These are phyloP conservation scores for Austrolebias charrua DNA, from an alignment of 2,797 vertebrate genomes.

Conservation along the genomic window DNA sequence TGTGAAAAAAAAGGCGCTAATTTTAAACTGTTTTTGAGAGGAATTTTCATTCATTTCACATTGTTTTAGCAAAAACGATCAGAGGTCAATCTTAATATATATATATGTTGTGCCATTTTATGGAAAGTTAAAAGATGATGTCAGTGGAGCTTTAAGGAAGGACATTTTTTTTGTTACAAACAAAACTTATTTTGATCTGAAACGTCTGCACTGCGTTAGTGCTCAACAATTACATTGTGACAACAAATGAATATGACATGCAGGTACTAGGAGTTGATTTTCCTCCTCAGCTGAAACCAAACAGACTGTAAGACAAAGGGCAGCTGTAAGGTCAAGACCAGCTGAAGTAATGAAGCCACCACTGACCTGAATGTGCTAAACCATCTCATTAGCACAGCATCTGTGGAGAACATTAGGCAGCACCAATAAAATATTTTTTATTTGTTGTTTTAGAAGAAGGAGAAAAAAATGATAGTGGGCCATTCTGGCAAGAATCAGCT, in stretches of 20 bases:
- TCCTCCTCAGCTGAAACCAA: constrained; percentile 17
- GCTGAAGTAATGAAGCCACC: not conserved
- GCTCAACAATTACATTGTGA: constrained; percentile 26
- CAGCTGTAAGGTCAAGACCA: constrained; percentile 3
- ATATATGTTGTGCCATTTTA: no score
- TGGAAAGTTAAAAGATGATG: no score
- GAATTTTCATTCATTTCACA: no score
- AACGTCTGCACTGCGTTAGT: constrained; percentile 21
- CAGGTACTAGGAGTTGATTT: not conserved
- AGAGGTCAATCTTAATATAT: no score
- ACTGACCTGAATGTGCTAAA: not conserved
- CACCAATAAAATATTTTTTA: not conserved
- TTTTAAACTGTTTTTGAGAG: no score
- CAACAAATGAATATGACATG: constrained; percentile 15
- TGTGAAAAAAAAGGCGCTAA: no score
- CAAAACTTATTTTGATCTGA: constrained; percentile 27
- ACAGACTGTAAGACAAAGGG: not conserved
- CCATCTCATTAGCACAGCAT: not conserved
- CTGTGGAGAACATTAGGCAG: not conserved
- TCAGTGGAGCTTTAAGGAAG: no score
- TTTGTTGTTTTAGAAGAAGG: not conserved
- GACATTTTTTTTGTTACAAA: constrained; percentile 7
- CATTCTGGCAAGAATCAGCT: not conserved
- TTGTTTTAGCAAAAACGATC: no score
- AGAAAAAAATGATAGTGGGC: no score